These are phyloP conservation scores for Odontothrips loti DNA, from an alignment of 2,888 invertebrate genomes.

Conservation along the genomic window DNA sequence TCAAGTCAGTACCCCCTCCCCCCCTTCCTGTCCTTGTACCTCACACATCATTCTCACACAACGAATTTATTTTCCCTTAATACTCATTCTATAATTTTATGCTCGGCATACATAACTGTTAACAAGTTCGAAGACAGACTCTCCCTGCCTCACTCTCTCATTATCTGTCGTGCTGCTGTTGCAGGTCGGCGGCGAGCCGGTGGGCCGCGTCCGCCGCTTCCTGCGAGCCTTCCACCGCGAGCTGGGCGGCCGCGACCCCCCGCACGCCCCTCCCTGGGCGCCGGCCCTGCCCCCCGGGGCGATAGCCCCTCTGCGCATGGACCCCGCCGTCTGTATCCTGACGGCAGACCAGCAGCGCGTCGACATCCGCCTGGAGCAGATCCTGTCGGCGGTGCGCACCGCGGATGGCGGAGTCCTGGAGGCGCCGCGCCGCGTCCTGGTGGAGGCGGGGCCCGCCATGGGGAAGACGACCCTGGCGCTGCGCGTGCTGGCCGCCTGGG, in stretches of 20 bases:
- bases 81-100: no score
- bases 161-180: background rate
- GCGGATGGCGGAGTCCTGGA: constrained; percentile 51
- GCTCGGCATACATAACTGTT: no score
- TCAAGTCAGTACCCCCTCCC: no score
- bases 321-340: constrained; percentile 46
- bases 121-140: background rate
- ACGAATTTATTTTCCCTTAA: no score
- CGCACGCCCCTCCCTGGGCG: constrained; percentile 51
- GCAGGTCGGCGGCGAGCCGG: constrained; percentile 9
- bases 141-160: background rate
- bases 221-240: constrained; percentile 51
- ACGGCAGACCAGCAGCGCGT: constrained; percentile 41
- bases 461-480: constrained; percentile 52
- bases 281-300: constrained; percentile 50
- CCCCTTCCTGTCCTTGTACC: no score
- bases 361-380: constrained; percentile 49
- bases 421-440: constrained; percentile 51
- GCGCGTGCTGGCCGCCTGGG: constrained; percentile 55
- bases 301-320: constrained; percentile 51
- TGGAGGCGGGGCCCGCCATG: constrained; percentile 54
- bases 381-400: constrained; percentile 51
- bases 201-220: constrained; percentile 43
- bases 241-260: constrained; percentile 49
- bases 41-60: no score